Conservation (phyloP, 2,113 vertebrate species). For the Xenotilapia longispinis region DNA sequence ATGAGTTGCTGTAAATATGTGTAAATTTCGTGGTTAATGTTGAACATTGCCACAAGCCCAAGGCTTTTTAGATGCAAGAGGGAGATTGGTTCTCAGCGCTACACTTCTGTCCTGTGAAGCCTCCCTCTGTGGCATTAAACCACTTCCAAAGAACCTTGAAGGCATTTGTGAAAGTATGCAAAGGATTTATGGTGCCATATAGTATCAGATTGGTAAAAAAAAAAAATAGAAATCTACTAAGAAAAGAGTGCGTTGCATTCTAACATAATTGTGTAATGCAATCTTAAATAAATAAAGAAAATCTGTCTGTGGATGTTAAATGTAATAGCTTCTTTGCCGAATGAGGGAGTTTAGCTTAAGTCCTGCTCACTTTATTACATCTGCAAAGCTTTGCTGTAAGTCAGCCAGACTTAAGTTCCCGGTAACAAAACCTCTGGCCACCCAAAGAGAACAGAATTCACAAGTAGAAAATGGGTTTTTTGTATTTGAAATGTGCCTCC, state of each 20-base stretch:
- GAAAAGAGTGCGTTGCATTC: background rate
- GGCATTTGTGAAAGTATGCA: background rate
- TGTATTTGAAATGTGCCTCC: background rate
- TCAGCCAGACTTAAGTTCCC: background rate
- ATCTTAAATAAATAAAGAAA: background rate
- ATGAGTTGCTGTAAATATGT: background rate
- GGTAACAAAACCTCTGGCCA: background rate
- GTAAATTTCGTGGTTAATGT: background rate
- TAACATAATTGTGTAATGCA: background rate
- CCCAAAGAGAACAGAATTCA: background rate
- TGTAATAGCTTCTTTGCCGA: background rate
- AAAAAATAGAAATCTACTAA: background rate
- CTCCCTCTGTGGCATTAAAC: background rate
- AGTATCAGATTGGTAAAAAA: background rate
- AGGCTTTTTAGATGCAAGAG: background rate
- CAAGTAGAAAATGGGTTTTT: background rate
- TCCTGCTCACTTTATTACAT: background rate
- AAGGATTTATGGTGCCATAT: background rate
- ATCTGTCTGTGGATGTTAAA: background rate
- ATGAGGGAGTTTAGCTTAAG: background rate
- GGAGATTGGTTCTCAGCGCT: background rate
- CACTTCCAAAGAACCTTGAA: background rate
- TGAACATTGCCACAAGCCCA: background rate
- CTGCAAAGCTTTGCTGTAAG: background rate
- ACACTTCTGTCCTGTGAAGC: background rate